phyloP scores from a whole-genome alignment of 2,888 invertebrate species.

The Germaria angustata region DNA sequence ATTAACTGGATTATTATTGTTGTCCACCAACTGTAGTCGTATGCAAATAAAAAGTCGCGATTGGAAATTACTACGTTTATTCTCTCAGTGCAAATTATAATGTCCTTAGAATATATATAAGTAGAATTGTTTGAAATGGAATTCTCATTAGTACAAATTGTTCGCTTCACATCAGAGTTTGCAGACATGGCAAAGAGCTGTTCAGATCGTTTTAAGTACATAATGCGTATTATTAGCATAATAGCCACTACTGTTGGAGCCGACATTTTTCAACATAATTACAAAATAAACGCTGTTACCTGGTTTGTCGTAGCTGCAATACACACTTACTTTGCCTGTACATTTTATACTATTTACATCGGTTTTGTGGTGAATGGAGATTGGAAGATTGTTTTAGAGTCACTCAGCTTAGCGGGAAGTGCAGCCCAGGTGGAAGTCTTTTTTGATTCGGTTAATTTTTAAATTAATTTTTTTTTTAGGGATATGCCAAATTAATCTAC shows the following conservation, averaged over 20 bases:
- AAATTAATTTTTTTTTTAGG: neutral
- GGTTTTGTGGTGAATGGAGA: constrained; percentile 68
- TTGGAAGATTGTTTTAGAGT: constrained; percentile 69
- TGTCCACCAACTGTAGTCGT: too few relatives aligned
- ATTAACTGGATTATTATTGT: too few relatives aligned
- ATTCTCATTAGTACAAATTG: neutral
- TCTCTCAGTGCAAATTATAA: neutral
- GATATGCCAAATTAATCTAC: constrained; percentile 15
- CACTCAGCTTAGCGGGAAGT: constrained; percentile 67
- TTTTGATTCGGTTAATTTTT: neutral
- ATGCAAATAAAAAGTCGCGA: too few relatives aligned
- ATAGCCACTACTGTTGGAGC: constrained; percentile 66
- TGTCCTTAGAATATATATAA: neutral
- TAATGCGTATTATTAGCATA: neutral
- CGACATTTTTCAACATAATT: constrained; percentile 68
- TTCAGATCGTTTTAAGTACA: constrained; percentile 6
- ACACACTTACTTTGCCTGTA: constrained; percentile 64
- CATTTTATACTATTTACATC: constrained; percentile 71
- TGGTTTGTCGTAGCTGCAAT: constrained; percentile 62
- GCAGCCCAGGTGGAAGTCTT: constrained; percentile 66
- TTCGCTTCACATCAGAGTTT: neutral
- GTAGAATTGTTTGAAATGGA: neutral
- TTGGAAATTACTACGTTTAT: too few relatives aligned
- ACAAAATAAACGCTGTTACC: constrained; percentile 66
- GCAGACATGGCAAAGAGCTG: constrained; percentile 8